Base-by-base conservation (phyloP, 2,888 invertebrate species). In the Gerris lacustris region DNA sequence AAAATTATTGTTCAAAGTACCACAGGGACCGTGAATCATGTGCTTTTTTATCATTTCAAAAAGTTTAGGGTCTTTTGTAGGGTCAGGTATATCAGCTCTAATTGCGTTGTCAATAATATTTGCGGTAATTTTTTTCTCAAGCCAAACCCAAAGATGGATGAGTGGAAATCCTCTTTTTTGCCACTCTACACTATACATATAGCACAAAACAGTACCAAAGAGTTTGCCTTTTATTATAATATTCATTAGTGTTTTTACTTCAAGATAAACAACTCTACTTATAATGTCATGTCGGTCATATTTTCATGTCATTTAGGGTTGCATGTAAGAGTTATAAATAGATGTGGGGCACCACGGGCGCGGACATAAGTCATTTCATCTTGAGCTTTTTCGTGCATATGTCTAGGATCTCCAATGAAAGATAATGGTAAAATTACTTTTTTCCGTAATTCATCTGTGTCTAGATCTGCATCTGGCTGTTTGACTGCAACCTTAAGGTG, bases 401-500 rank as follows among this genome's bases (percentile, higher is more conserved):
- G n/a, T n/a, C n/a, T n/a, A n/a, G n/a, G n/a, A n/a, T n/a, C n/a
- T n/a, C n/a, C n/a, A n/a, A n/a, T n/a, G n/a, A n/a, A n/a, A n/a
- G n/a, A n/a, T n/a, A n/a, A n/a, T n/a, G n/a, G n/a, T n/a, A n/a
- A n/a, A n/a, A n/a, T 31, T 67, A 70, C 67, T 45, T 67, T 18
- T 45, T 68, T 70, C 47, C 72, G 74, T 11, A 74, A 9, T 11
- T 72, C 47, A 47, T 69, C 63, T 7, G 63, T 63, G 55, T 69
- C 70, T 69, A 47, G 17, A 62, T 67, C 44, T 69, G 69, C 75
- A 75, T 79, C 72, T 69, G 79, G 76, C 55, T 68, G 73, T 15
- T n/a, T 63, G 15, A 78, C 71, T 6, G 78, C 78, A 75, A 79
- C 78, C 45, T 79, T 75, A 69, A 81, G 69, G 74, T 68, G 55